Evolutionary conservation across 2,113 vertebrate genomes (phyloP), one percentile per base, ranked within the genome.

Genomic region (Anarhynchus alexandrinus): DNA sequence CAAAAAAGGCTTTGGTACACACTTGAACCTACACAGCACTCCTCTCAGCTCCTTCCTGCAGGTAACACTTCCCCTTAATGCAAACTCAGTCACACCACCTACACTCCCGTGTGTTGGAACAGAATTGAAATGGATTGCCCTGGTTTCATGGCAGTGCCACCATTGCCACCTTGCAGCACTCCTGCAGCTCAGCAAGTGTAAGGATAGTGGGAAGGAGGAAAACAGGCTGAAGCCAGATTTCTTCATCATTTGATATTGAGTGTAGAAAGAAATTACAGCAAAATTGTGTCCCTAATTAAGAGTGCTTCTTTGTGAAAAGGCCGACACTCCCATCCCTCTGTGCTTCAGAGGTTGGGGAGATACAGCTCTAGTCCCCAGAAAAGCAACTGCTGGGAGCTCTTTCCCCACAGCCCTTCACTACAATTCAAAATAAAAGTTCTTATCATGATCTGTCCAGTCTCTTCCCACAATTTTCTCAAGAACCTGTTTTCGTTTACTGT

Each of bases 101-200:
- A 11, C 7, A 0, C 8, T 34, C 36, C 13, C 25, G 3, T 3
- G 5, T 5, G 38, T 80, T 38, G 36, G 52, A 21, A 11, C 1
- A 4, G 17, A 5, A 1, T 3, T 0, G 20, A 51, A 73, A 49
- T 16, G 3, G n/a, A 72, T 19, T 5, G 9, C 10, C 42, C 42
- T 3, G 5, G 19, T 27, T 80, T 40, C 79, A 1, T 1, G 4
- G 29, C 45, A 6, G 27, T 67, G 36, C 59, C 47, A 49, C 25
- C 2, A 2, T 0, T 26, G 59, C 8, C 64, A 29, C 64, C 20
- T n/a, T 2, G 0, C 17, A 76, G 47, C 38, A 6, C 19, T 6
- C 4, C 58, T 23, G 23, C 22, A 1, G 58, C 78, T 78, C 22
- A 20, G 45, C 43, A 38, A 20, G 25, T 0, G 2, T 11, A 8